phyloP scores from a whole-genome alignment of 2,113 vertebrate species.

The Helogale parvula region DNA sequence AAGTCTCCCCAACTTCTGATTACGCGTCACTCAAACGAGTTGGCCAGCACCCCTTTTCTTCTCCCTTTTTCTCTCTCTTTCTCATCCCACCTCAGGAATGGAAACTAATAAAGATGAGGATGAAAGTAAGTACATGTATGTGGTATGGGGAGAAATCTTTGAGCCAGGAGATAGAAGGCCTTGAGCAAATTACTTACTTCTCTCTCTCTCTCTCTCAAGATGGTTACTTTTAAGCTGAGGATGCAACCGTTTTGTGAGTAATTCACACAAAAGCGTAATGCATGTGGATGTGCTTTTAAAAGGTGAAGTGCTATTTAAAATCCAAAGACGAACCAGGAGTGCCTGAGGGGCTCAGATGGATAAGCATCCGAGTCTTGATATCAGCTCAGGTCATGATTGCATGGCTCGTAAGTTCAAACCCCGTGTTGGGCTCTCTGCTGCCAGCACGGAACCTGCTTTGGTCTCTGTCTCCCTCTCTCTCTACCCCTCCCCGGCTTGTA shows the following conservation, averaged over 20 bases:
- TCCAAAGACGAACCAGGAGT: background rate
- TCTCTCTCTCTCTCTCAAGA: background rate
- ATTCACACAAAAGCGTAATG: background rate
- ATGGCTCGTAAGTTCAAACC: no score
- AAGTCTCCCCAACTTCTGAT: background rate
- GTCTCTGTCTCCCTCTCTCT: no score
- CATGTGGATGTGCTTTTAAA: background rate
- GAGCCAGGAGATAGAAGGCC: background rate
- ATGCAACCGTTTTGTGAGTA: background rate
- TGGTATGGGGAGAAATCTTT: background rate
- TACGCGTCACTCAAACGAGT: background rate
- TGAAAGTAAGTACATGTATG: background rate
- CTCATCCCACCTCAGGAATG: background rate
- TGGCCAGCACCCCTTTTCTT: background rate
- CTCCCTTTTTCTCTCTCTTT: background rate
- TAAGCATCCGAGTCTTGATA: no score
- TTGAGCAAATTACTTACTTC: background rate
- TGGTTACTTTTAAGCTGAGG: background rate
- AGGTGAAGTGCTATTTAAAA: background rate
- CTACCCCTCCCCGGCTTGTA: no score
- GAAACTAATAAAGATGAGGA: background rate
- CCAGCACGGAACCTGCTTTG: no score
- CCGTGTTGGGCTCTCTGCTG: no score
- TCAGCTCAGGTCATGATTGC: no score
- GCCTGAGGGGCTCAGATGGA: no score